A percentile compares a stretch with the other conserved stretches of the same genome.
Conservation (phyloP, 2,113 vertebrate species). For the Halichoeres trimaculatus region DNA sequence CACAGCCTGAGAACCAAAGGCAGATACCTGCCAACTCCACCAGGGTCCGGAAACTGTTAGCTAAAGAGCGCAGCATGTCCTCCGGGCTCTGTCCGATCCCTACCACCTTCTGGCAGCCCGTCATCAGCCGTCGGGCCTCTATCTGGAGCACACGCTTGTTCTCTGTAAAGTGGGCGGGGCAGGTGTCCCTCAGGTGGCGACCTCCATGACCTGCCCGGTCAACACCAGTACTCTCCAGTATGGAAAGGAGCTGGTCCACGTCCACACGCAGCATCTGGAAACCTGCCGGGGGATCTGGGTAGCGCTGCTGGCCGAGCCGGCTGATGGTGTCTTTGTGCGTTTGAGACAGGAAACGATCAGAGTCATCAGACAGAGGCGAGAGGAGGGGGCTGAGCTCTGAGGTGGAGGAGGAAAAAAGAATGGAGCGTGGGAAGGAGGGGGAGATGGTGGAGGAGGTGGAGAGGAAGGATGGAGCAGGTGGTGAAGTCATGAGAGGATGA, state of each 20-base stretch:
- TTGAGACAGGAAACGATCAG: slow-evolving; percentile 60
- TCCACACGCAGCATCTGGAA: slow-evolving; percentile 87
- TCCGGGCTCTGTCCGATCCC: slow-evolving; percentile 84
- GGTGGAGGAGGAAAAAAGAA: slow-evolving; percentile 72
- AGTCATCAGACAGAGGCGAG: slow-evolving; percentile 69
- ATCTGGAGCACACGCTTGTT: slow-evolving; percentile 87
- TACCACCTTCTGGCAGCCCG: slow-evolving; percentile 90
- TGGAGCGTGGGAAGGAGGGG: slow-evolving; percentile 75
- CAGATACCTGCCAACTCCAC: slow-evolving; percentile 87
- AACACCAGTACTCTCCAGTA: slow-evolving; percentile 72
- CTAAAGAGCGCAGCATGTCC: slow-evolving; percentile 84
- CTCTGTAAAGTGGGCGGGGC: slow-evolving; percentile 86
- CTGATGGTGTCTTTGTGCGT: slow-evolving; percentile 80
- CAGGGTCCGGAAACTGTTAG: slow-evolving; percentile 87
- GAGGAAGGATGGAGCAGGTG: slow-evolving; percentile 71
- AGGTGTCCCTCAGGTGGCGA: slow-evolving; percentile 86
- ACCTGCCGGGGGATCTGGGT: slow-evolving; percentile 80
- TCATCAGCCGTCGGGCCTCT: slow-evolving; percentile 87
- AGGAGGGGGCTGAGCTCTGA: slow-evolving; percentile 82
- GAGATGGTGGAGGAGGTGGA: slow-evolving; percentile 78
- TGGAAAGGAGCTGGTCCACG: slow-evolving; percentile 74
- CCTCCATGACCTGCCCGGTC: slow-evolving; percentile 72
- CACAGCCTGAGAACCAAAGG: slow-evolving; percentile 91
- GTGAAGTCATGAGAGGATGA: slow-evolving; percentile 65
- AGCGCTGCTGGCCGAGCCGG: slow-evolving; percentile 79